A percentile compares a stretch with the other conserved stretches of the same genome.
These are phyloP conservation scores for Labeo rohita DNA, from an alignment of 2,113 vertebrate genomes.

Conservation along the genomic window DNA sequence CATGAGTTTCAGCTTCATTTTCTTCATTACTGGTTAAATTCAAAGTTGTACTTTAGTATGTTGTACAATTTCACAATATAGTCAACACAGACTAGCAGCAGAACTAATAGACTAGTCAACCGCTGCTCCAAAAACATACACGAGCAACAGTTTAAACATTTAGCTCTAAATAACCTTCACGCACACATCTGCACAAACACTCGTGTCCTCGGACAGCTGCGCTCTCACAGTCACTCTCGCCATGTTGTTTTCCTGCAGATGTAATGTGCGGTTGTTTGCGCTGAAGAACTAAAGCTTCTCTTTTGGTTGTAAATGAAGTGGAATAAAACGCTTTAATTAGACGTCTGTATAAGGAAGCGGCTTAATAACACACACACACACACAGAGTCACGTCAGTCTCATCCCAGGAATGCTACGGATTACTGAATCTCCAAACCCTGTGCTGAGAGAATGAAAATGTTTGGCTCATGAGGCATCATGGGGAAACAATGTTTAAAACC, in stretches of 20 bases:
- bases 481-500: neutral
- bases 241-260: constrained; percentile 70
- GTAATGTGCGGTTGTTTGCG: constrained; percentile 77
- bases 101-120: neutral
- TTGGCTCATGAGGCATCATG: constrained; percentile 45
- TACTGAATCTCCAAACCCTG: constrained; percentile 47
- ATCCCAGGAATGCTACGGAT: constrained; percentile 94
- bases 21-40: constrained; percentile 20
- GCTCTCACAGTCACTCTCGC: constrained; percentile 65
- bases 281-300: constrained; percentile 75
- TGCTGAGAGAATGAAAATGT: neutral
- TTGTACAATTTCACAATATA: neutral
- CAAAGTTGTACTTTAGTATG: constrained; percentile 58
- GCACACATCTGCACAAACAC: constrained; percentile 51
- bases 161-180: neutral
- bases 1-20: neutral
- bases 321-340: constrained; percentile 81
- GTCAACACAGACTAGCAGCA: neutral
- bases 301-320: constrained; percentile 79
- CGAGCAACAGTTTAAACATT: neutral
- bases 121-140: neutral
- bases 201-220: constrained; percentile 70
- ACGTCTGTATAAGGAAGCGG: constrained; percentile 57
- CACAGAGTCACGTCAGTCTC: constrained; percentile 75
- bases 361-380: constrained; percentile 44